Evolutionary conservation across 2,797 vertebrate genomes (phyloP), one percentile per base, ranked within the genome.

Genomic region (Sebastes minor): DNA sequence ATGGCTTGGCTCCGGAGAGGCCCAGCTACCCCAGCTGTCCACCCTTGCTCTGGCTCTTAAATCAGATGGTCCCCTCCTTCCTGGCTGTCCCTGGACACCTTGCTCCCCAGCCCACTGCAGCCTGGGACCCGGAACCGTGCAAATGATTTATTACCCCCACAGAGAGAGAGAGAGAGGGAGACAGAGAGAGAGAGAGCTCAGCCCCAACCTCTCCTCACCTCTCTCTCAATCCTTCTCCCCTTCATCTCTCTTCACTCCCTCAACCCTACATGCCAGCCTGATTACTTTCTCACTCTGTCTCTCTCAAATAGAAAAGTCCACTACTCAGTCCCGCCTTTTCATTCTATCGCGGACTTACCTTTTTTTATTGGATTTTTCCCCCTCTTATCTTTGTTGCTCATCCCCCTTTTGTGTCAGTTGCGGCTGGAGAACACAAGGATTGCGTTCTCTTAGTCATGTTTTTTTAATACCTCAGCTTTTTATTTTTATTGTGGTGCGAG

Each of bases 61-160:
- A 94, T 93, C 89, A 91, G 86, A 85, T 74, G 71, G 65, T 84
- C 78, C 82, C 79, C 82, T 80, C 74, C 86, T 87, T 81, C 28
- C 76, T 87, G 80, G 81, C 76, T 85, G 74, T 91, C 85, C 90
- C 87, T 89, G 86, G 88, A 91, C 80, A 87, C 82, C 79, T 85
- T 77, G 78, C 85, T 88, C 85, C 81, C 73, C 76, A 85, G 78
- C 83, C 71, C 81, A 82, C 74, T 67, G 76, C 82, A 81, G 79
- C 79, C 82, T 74, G 78, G 82, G 83, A 83, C 76, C 87, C 80
- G 87, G 68, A 88, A 72, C 87, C 89, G 71, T 68, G 74, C 71
- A 80, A 75, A 81, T 91, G 85, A 94, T 92, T 94, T 91, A 93
- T 95, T 90, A 87, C 80, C 61, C 23, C 60, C n/a, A 78, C 66